phyloP scores from a whole-genome alignment of 2,888 invertebrate species.

The Colostygia pectinataria region DNA sequence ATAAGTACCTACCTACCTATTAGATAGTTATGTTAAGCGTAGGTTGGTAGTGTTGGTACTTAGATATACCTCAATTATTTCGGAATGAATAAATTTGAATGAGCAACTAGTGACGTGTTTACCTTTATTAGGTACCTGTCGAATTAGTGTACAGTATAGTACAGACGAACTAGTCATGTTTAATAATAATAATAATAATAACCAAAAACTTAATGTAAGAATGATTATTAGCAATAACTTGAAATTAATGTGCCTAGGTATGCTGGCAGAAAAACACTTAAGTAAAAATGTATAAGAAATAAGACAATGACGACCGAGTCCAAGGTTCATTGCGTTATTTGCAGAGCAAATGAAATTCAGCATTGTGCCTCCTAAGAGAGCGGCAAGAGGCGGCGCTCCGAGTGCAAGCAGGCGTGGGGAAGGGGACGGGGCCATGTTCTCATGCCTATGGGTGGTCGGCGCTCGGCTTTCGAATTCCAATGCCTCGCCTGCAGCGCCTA shows the following conservation, averaged over 20 bases:
- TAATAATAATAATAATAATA: no score
- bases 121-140: no score
- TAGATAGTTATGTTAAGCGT: slow-evolving; percentile 15
- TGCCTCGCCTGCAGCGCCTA: slow-evolving; percentile 79
- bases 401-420: slow-evolving; percentile 71
- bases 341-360: slow-evolving; percentile 79
- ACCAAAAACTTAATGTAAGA: neutral
- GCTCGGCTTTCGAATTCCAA: slow-evolving; percentile 82
- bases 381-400: slow-evolving; percentile 75
- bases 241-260: slow-evolving; percentile 5
- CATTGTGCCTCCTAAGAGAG: slow-evolving; percentile 70
- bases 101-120: no score
- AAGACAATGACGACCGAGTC: slow-evolving; percentile 41
- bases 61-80: slow-evolving; percentile 6
- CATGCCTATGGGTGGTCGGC: slow-evolving; percentile 82
- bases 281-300: slow-evolving; percentile 30
- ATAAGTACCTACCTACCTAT: slow-evolving; percentile 9
- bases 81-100: neutral
- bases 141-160: no score
- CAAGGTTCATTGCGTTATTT: slow-evolving; percentile 50
- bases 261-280: slow-evolving; percentile 11
- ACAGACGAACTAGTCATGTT: no score
- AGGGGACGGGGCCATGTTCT: slow-evolving; percentile 77
- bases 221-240: slow-evolving; percentile 5
- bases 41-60: slow-evolving; percentile 1